Evolutionary conservation across 2,797 vertebrate species (phyloP).

Genomic region (Rhadinocentrus ornatus): DNA sequence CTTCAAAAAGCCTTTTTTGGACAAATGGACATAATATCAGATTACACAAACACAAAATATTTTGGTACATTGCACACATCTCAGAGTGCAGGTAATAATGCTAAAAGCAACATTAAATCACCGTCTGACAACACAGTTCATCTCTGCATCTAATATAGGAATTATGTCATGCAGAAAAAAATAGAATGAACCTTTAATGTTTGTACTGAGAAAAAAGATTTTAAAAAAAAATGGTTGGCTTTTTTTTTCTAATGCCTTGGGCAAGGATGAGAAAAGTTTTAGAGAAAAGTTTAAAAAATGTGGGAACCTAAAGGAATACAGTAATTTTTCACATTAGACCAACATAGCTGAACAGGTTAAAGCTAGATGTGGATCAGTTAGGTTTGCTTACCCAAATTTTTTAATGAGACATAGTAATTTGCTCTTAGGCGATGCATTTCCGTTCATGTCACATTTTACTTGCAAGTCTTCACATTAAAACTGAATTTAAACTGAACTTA

Average conservation of each 20-base stretch:
- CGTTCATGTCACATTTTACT: not conserved
- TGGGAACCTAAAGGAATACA: too few relatives aligned
- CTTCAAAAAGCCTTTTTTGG: not conserved
- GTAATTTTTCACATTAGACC: too few relatives aligned
- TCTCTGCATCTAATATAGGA: not conserved
- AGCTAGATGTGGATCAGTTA: too few relatives aligned
- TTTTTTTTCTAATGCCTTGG: too few relatives aligned
- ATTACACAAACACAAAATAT: not conserved
- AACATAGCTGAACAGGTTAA: too few relatives aligned
- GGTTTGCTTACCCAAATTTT: too few relatives aligned
- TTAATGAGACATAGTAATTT: too few relatives aligned
- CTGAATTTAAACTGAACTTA: not conserved
- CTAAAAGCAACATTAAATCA: not conserved
- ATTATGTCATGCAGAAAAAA: not conserved
- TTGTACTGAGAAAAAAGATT: too few relatives aligned
- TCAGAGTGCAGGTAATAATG: not conserved
- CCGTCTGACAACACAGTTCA: not conserved
- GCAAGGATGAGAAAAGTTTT: too few relatives aligned
- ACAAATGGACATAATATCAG: not conserved
- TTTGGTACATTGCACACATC: not conserved
- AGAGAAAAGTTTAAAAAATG: too few relatives aligned
- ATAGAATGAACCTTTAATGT: not conserved
- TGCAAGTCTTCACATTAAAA: not conserved
- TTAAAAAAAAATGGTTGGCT: too few relatives aligned
- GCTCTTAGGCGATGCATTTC: too few relatives aligned